These are phyloP conservation scores for Melanotaenia pygmaea DNA, from an alignment of 2,797 vertebrate genomes.

Conservation along the genomic window DNA sequence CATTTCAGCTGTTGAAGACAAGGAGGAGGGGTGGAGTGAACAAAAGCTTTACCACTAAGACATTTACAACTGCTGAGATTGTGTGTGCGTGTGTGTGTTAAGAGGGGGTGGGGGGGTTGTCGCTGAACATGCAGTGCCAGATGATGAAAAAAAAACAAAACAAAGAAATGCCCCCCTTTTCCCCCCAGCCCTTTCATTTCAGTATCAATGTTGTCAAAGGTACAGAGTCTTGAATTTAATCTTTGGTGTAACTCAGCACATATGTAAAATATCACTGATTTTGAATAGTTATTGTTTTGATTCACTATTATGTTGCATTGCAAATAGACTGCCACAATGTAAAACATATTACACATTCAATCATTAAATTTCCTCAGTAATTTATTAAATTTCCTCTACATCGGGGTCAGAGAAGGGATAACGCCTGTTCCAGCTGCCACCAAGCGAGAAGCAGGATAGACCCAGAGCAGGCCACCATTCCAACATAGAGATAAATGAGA, in stretches of 20 bases:
- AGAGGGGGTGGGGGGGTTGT: not conserved
- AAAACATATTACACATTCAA: not conserved
- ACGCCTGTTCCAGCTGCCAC: not conserved
- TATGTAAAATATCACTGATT: not conserved
- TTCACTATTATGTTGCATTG: not conserved
- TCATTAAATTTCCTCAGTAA: not conserved
- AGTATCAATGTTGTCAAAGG: not conserved
- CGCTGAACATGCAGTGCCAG: conserved; percentile 18
- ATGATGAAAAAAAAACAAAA: conserved; percentile 11
- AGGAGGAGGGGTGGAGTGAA: conserved; percentile 18
- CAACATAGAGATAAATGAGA: not conserved
- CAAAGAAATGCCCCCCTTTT: not conserved
- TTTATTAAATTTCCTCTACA: not conserved
- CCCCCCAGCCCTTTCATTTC: no score
- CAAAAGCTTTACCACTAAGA: conserved; percentile 29
- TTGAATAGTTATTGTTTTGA: not conserved
- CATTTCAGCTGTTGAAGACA: conserved; percentile 19
- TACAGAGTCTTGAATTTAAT: not conserved
- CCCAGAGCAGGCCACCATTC: not conserved
- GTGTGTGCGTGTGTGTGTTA: conserved; percentile 3
- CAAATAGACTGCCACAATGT: not conserved
- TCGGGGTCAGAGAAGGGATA: not conserved
- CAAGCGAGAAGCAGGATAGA: not conserved
- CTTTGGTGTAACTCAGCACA: not conserved
- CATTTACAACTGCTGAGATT: conserved; percentile 23